A percentile compares a stretch with the other conserved stretches of the same genome.
These are phyloP conservation scores for Fissipunctia ypsillon DNA, from an alignment of 2,888 invertebrate species.

Conservation along the genomic window DNA sequence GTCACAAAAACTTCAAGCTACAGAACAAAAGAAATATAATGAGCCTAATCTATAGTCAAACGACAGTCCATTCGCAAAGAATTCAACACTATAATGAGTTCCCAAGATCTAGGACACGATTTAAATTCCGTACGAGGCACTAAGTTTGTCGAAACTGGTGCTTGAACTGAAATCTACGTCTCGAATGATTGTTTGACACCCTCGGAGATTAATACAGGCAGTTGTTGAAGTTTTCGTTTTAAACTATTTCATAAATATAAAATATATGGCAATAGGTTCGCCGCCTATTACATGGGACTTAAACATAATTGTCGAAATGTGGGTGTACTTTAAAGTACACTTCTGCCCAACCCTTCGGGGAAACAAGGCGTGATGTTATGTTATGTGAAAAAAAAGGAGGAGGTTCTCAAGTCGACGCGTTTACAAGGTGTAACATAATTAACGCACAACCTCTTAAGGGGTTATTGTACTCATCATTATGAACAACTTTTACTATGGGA, in stretches of 20 bases:
- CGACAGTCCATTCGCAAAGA: conserved; percentile 1
- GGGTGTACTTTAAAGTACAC: not conserved
- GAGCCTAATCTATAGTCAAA: conserved; percentile 33
- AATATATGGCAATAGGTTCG: no score
- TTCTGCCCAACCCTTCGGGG: not conserved
- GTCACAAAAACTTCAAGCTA: not conserved
- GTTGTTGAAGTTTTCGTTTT: no score
- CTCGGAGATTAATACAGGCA: no score
- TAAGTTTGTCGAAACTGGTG: conserved; percentile 20
- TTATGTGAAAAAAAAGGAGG: no score
- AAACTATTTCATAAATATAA: no score
- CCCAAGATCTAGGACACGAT: conserved; percentile 32
- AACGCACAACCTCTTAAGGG: no score
- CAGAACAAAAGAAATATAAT: not conserved
- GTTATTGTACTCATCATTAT: no score
- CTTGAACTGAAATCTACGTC: conserved; percentile 18
- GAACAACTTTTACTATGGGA: no score
- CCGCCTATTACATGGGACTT: not conserved
- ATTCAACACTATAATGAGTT: conserved; percentile 38
- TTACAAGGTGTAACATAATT: no score
- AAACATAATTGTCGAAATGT: no score
- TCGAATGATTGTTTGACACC: conserved; percentile 12
- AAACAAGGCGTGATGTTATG: not conserved
- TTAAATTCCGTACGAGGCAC: conserved; percentile 33
- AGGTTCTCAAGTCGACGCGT: no score